Evolutionary conservation across 1,140 invertebrate species (phyloP), one percentile per base, ranked within the genome.

Genomic region (Bilobella aurantiaca): DNA sequence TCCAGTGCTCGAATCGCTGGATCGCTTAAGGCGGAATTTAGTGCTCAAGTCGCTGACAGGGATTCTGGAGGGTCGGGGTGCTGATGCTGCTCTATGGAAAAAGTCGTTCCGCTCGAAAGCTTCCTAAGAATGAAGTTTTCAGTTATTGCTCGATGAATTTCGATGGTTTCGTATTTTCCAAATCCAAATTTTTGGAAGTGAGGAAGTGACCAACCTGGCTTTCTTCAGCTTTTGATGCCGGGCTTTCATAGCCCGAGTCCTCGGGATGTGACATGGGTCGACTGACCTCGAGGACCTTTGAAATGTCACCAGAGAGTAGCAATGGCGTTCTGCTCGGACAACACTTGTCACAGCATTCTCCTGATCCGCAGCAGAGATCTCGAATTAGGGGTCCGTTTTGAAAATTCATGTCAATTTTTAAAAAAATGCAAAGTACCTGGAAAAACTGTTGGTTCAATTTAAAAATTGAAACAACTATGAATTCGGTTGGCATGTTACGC

Each of bases 241-340:
- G 49, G 25, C 49, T 53, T 53, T 53, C 49, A 53, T 53, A 53
- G 5, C 49, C 49, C 14, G 49, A 53, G 49, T 53, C 49, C 5
- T 53, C 49, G 25, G 23, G 49, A 16, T 8, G 49, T 16, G 14
- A 5, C 3, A 53, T 12, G 8, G n/a, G n/a, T n/a, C n/a, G n/a
- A n/a, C n/a, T n/a, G n/a, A n/a, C n/a, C n/a, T n/a, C n/a, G n/a
- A n/a, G n/a, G n/a, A n/a, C n/a, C n/a, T n/a, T n/a, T n/a, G n/a
- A n/a, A n/a, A n/a, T n/a, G n/a, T n/a, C n/a, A n/a, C n/a, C n/a
- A n/a, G n/a, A n/a, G n/a, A n/a, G n/a, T n/a, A n/a, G n/a, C n/a
- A n/a, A n/a, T n/a, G n/a, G n/a, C n/a, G n/a, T n/a, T n/a, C n/a
- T n/a, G n/a, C n/a, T n/a, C n/a, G n/a, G n/a, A n/a, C n/a, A n/a